Evolutionary conservation across 2,888 invertebrate genomes (phyloP), one percentile per base, ranked within the genome.

Genomic region (Bellardia pandia): DNA sequence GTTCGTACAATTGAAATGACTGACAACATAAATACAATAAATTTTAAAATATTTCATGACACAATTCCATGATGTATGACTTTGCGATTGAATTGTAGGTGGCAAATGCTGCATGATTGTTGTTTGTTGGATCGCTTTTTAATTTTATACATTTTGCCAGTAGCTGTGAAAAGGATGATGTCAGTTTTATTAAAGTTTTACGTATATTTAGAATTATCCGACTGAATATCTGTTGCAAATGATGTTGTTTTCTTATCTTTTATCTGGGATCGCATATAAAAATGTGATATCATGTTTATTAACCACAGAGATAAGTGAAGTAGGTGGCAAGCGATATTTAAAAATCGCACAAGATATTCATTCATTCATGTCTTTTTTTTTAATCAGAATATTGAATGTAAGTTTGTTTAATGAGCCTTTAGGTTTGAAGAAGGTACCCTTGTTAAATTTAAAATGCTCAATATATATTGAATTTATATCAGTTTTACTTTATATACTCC

Each of bases 61-160:
- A 88, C 88, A 86, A 77, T 86, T 86, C 64, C 82, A 88, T 89
- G 89, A 89, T 89, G 88, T 88, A 89, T 89, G 88, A 88, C 74
- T 88, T 78, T 76, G 53, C 75, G 60, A 81, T 85, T 85, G 82
- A 88, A 85, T 88, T 85, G 88, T 84, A 85, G 78, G 80, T 84
- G 78, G 66, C 62, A 86, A 75, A 74, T 74, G 60, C 13, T 72
- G 53, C 48, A 72, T 75, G 53, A 16, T 68, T 77, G 71, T 62
- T 56, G 33, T 89, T 89, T 90, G 89, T 89, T 90, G 88, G 89
- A 90, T 90, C 85, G 53, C 33, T 48, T 68, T 62, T 45, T 14
- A 1, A 8, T 45, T 30, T 62, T 16, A 7, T 48, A 9, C 16
- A 42, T 53, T 40, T 53, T 9, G 64, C 48, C 79, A 74, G 83